These are phyloP conservation scores for Whitmania pigra DNA, from an alignment of 1,140 invertebrate species.

Conservation along the genomic window DNA sequence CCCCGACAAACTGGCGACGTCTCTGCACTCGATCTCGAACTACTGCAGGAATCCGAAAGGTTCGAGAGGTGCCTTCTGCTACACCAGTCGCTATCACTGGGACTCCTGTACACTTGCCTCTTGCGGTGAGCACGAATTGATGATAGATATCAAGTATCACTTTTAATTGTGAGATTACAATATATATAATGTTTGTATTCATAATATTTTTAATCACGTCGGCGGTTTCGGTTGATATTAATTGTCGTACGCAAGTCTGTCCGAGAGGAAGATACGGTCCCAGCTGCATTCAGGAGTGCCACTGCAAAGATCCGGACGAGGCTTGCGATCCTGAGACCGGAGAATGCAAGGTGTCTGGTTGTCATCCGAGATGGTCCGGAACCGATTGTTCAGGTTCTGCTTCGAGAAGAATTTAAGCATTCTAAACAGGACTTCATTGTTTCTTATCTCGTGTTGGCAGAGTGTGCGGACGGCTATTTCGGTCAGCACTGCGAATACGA, in stretches of 20 bases:
- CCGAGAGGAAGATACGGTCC: conserved; percentile 8
- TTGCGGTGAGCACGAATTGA: too few species aligned
- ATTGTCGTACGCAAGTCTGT: conserved; percentile 1
- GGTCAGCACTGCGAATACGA: conserved; percentile 13
- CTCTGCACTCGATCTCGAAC: background rate
- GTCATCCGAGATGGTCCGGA: conserved; percentile 4
- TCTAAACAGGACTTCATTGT: background rate
- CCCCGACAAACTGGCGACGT: background rate
- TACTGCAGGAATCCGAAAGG: conserved; percentile 15
- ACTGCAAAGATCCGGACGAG: background rate
- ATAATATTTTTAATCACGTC: background rate
- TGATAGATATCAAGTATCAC: too few species aligned
- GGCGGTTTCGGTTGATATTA: background rate
- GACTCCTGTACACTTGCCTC: too few species aligned
- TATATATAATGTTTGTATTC: too few species aligned
- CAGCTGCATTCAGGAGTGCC: conserved; percentile 12
- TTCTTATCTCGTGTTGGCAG: background rate
- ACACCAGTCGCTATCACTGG: background rate
- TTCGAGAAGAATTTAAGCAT: background rate
- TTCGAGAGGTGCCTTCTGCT: background rate
- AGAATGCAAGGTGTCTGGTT: background rate
- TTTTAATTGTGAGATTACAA: too few species aligned
- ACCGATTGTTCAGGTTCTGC: background rate
- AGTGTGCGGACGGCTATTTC: conserved; percentile 17
- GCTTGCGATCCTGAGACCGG: conserved; percentile 9